phyloP scores from a whole-genome alignment of 1,140 invertebrate species.

The Nebria ingens region DNA sequence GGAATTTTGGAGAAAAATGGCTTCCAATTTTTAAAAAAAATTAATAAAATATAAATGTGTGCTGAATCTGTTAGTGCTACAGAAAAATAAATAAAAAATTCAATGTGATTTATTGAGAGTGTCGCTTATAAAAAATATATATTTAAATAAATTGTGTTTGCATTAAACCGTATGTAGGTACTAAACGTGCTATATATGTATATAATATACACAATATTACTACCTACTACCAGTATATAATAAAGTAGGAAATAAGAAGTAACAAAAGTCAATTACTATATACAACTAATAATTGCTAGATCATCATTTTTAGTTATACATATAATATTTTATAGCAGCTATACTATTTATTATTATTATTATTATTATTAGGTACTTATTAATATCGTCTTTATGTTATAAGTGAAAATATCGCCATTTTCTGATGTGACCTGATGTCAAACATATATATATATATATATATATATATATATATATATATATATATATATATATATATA shows the following conservation, averaged over 20 bases:
- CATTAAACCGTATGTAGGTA: no score
- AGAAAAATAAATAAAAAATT: neutral
- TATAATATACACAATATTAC: neutral
- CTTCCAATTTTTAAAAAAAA: neutral
- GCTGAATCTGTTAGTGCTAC: slow-evolving; percentile 6
- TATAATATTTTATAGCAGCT: neutral
- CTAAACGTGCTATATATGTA: neutral
- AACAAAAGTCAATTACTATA: slow-evolving; percentile 6
- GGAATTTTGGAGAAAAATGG: no score
- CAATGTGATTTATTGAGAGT: slow-evolving; percentile 2
- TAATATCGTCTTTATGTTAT: no score
- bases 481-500: no score
- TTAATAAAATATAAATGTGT: neutral
- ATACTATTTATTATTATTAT: no score
- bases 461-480: no score
- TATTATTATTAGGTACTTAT: no score
- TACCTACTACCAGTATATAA: neutral
- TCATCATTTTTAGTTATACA: neutral
- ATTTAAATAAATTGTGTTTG: neutral
- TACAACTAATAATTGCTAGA: slow-evolving; percentile 1
- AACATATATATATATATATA: no score
- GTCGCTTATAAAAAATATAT: slow-evolving; percentile 1
- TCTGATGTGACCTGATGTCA: no score
- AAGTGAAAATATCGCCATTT: no score
- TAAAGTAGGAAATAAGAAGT: neutral